Percentiles rank a stretch among this genome's conserved stretches.
Conservation (phyloP, 2,797 vertebrate species). For the Saxicola maurus region DNA sequence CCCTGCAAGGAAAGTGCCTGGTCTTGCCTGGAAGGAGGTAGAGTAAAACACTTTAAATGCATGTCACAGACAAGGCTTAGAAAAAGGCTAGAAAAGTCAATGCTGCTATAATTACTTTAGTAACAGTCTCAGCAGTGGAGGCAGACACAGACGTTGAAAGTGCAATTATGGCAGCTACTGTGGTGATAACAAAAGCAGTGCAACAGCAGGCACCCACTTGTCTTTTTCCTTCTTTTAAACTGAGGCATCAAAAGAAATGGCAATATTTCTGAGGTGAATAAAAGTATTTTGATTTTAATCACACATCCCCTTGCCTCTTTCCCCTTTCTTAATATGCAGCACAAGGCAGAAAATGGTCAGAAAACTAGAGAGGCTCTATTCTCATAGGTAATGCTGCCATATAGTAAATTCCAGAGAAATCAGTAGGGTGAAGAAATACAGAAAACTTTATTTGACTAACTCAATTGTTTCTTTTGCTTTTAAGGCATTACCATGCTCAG, state of each 20-base stretch:
- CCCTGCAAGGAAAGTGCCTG: not conserved
- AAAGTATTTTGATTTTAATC: slow-evolving; percentile 6
- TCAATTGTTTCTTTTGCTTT: not conserved
- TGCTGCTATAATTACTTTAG: not conserved
- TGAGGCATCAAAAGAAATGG: not conserved
- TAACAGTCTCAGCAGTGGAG: not conserved
- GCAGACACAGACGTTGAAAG: not conserved
- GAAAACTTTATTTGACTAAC: not conserved
- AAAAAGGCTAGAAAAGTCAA: not conserved
- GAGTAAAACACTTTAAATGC: slow-evolving; percentile 13
- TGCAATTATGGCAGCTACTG: not conserved
- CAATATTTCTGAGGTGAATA: not conserved
- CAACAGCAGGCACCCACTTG: not conserved
- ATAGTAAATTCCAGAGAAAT: not conserved
- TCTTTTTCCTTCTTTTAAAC: slow-evolving; percentile 6
- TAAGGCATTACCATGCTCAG: not conserved
- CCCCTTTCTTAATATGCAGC: not conserved
- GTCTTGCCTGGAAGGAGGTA: not conserved
- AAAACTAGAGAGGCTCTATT: not conserved
- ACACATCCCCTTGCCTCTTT: not conserved
- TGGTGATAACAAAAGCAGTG: not conserved
- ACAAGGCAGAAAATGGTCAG: not conserved
- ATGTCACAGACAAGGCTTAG: not conserved
- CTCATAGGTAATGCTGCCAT: not conserved
- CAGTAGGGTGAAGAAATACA: not conserved